Evolutionary conservation across 2,797 vertebrate genomes (phyloP).

Genomic region (Acrossocheilus wenchowensis): DNA sequence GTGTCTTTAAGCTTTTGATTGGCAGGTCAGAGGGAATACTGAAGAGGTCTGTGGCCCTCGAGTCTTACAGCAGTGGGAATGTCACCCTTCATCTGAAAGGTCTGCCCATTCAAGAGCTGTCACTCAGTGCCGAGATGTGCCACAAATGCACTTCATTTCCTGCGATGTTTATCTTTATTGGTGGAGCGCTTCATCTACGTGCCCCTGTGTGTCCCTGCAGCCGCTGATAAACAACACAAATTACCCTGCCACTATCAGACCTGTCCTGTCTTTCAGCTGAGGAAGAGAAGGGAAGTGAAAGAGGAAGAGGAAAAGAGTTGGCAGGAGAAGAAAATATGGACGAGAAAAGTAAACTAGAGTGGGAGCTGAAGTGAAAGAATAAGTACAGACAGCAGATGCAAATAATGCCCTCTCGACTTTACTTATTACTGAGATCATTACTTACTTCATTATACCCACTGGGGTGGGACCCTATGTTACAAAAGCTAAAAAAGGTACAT

Average conservation of each 20-base stretch:
- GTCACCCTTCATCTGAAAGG: constrained; percentile 49
- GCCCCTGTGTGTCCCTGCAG: constrained; percentile 6
- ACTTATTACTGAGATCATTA: neutral
- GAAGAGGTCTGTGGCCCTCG: constrained; percentile 22
- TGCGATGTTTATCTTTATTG: constrained; percentile 77
- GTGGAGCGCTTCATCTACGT: constrained; percentile 63
- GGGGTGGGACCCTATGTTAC: neutral
- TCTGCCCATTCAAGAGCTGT: constrained; percentile 20
- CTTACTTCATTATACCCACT: neutral
- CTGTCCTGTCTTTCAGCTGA: constrained; percentile 4
- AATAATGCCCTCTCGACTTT: neutral
- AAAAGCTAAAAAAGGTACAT: neutral
- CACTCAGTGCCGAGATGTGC: constrained; percentile 45
- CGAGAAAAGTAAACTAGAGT: constrained; percentile 40
- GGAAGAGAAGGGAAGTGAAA: neutral
- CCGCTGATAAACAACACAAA: constrained; percentile 47
- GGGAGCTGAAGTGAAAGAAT: neutral
- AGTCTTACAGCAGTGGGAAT: constrained; percentile 32
- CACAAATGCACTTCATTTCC: constrained; percentile 60
- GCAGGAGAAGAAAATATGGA: constrained; percentile 68
- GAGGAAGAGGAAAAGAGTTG: constrained; percentile 7
- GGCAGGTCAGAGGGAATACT: constrained; percentile 28
- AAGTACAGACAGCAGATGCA: neutral
- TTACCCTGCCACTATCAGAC: constrained; percentile 44
- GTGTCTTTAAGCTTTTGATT: constrained; percentile 21